A percentile compares a stretch with the other conserved stretches of the same genome.
phyloP scores from a whole-genome alignment of 2,113 vertebrate species.

The Indicator indicator region DNA sequence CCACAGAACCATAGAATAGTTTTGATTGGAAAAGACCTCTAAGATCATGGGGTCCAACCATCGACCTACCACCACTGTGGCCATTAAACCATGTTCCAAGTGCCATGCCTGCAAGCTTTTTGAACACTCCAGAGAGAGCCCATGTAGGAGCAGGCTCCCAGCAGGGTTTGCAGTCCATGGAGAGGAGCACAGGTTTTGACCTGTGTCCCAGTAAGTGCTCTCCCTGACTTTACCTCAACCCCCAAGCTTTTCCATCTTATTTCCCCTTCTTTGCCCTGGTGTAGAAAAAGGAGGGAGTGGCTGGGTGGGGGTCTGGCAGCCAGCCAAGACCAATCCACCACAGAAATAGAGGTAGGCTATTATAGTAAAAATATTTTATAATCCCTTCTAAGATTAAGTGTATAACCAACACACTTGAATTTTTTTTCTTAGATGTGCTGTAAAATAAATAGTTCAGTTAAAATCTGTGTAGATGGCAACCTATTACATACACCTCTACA shows the following conservation, averaged over 20 bases:
- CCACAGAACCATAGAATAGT: too few species aligned
- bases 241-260: not conserved
- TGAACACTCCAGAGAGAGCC: not conserved
- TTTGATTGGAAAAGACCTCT: too few species aligned
- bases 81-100: too few species aligned
- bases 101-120: too few species aligned
- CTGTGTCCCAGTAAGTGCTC: not conserved
- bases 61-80: too few species aligned
- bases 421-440: not conserved
- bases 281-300: accelerated
- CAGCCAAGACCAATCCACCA: not conserved
- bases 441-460: not conserved
- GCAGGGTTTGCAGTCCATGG: accelerated
- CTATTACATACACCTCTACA: not conserved
- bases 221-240: not conserved
- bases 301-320: not conserved
- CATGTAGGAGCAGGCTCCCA: not conserved
- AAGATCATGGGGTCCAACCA: too few species aligned
- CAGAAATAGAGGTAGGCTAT: not conserved
- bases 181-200: not conserved
- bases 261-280: not conserved
- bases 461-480: not conserved
- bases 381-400: not conserved
- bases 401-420: not conserved
- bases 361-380: not conserved